Evolutionary conservation across 1,140 invertebrate species (phyloP).

Genomic region (Aleiodes sp.): DNA sequence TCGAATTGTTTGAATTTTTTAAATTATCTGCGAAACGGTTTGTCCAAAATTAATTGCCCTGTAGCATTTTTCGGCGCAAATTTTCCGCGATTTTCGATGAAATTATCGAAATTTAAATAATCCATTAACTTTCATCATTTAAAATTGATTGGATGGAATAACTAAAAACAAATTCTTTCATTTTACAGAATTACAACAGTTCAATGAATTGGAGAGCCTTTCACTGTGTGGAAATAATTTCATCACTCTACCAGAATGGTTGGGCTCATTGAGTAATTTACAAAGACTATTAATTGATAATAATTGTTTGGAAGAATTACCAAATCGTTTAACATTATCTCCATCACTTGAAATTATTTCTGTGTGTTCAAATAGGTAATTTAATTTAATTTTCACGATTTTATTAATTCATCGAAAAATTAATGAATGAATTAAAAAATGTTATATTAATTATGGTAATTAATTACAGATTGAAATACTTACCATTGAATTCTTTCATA

Average conservation of each 20-base stretch:
- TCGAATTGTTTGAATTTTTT: too few relatives aligned
- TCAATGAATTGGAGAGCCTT: slow-evolving; percentile 48
- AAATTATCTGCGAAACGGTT: too few relatives aligned
- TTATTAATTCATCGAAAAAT: neutral
- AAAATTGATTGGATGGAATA: neutral
- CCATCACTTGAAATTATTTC: slow-evolving; percentile 48
- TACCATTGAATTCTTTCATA: slow-evolving; percentile 56
- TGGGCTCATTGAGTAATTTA: slow-evolving; percentile 50
- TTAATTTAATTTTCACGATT: slow-evolving; percentile 12
- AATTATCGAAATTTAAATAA: too few relatives aligned
- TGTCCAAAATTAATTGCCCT: too few relatives aligned
- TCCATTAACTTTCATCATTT: neutral
- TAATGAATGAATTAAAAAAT: too few relatives aligned
- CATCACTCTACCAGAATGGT: slow-evolving; percentile 52
- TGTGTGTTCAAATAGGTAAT: slow-evolving; percentile 53
- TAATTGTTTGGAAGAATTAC: slow-evolving; percentile 53
- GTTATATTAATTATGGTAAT: too few relatives aligned
- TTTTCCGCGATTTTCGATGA: too few relatives aligned
- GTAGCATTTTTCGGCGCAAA: too few relatives aligned
- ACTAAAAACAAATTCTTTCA: neutral
- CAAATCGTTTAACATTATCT: slow-evolving; percentile 53
- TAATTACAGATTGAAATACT: slow-evolving; percentile 50
- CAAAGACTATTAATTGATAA: slow-evolving; percentile 51
- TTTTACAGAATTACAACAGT: slow-evolving; percentile 43
- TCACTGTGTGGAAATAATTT: slow-evolving; percentile 51